Evolutionary conservation across 1,140 invertebrate species (phyloP).

Genomic region (Diploscapter pachys): DNA sequence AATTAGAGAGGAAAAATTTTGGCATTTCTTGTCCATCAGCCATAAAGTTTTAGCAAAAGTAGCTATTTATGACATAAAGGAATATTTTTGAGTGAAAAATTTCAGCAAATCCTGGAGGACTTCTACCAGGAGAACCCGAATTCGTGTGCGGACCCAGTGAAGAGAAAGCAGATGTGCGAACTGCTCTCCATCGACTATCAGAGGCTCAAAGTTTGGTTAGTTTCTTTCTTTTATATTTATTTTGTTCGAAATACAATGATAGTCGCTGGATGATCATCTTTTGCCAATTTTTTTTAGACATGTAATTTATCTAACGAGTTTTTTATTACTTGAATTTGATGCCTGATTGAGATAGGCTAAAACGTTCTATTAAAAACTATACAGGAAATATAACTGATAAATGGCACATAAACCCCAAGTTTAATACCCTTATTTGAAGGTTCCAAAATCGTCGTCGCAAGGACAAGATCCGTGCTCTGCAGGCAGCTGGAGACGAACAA

Average conservation of each 20-base stretch:
- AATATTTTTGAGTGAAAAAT: background rate
- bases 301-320: too few species aligned
- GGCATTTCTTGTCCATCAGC: background rate
- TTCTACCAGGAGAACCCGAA: conserved; percentile 12
- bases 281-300: too few species aligned
- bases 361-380: too few species aligned
- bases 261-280: too few species aligned
- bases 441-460: conserved; percentile 13
- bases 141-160: conserved; percentile 12
- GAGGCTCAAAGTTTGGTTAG: conserved; percentile 3
- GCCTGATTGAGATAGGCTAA: too few species aligned
- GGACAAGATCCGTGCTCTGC: conserved; percentile 7
- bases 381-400: too few species aligned
- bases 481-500: too few species aligned
- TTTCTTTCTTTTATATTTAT: too few species aligned
- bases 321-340: too few species aligned
- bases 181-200: conserved; percentile 7
- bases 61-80: too few species aligned
- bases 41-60: background rate
- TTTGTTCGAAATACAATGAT: too few species aligned
- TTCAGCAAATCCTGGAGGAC: conserved; percentile 10
- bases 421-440: background rate
- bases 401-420: too few species aligned
- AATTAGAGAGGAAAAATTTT: background rate
- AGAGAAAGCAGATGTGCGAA: conserved; percentile 17